Percentiles rank a stretch among this genome's conserved stretches.
phyloP scores from a whole-genome alignment of 2,888 invertebrate genomes.

The Fragum sueziense region DNA sequence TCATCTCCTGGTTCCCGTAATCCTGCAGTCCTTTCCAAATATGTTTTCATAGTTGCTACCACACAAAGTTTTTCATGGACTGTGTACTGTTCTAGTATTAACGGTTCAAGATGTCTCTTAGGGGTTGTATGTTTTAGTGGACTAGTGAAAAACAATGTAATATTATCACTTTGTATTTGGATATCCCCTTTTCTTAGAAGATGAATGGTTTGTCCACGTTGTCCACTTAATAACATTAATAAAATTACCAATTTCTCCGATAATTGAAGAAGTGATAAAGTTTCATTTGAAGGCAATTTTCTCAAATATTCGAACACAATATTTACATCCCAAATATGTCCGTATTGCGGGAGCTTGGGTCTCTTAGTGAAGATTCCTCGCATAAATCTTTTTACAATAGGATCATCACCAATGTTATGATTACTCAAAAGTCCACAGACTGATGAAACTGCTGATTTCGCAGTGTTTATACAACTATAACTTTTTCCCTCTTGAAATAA shows the following conservation, averaged over 20 bases:
- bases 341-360: not conserved
- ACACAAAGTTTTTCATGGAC: not conserved
- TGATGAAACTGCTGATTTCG: slow-evolving; percentile 12
- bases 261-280: not conserved
- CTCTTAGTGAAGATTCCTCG: not conserved
- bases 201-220: no score
- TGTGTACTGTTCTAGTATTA: not conserved
- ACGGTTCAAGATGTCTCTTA: not conserved
- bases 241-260: not conserved
- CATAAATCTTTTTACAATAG: not conserved
- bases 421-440: not conserved
- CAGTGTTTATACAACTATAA: not conserved
- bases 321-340: not conserved
- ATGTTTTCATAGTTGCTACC: not conserved
- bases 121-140: slow-evolving; percentile 1
- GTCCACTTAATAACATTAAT: no score
- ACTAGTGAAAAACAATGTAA: not conserved
- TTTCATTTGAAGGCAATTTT: not conserved
- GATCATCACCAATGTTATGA: not conserved
- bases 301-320: not conserved
- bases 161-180: no score
- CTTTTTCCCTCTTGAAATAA: not conserved
- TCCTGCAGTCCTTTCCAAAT: not conserved
- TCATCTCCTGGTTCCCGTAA: not conserved
- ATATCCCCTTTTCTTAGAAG: no score